Base-by-base conservation (phyloP, 2,888 invertebrate species). In the Cerastoderma edule region DNA sequence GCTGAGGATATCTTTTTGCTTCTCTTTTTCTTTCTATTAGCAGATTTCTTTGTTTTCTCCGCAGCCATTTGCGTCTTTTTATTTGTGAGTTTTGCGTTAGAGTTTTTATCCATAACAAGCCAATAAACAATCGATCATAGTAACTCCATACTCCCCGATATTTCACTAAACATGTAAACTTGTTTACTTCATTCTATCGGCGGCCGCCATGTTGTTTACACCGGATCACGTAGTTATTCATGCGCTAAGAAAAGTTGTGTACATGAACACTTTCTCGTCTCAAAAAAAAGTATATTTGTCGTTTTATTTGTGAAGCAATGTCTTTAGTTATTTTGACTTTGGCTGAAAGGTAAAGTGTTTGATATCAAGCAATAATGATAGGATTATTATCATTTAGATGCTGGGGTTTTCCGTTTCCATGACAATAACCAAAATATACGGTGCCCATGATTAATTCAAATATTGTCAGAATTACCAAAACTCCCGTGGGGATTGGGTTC, bases 11-110 rank as follows among this genome's bases (percentile, higher is more conserved):
- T 83, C 68, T 78, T 82, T 30, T 75, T 81, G 73, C 86, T 87
- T 57, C 80, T 84, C 77, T 86, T 88, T 85, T 86, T 87, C 72
- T 83, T 85, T 35, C 83, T 77, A 27, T 67, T 75, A n/a, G 75
- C 78, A 28, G 83, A 78, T 33, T 77, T 85, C 68, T 83, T 86
- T 19, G 69, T 68, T 71, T 87, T 87, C 48, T 83, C 79, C 24
- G 72, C 78, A 32, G 80, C 71, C 71, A 76, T 72, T 28, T 53
- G 63, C 33, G 68, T 28, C 67, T 84, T 85, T 66, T 83, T 84
- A 44, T 53, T 71, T n/a, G 30, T 67, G 65, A 75, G 73, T 70
- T 83, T 83, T 39, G 80, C 83, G 72, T 57, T 77, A 71, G n/a
- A 63, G 64, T 80, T 84, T 71, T 77, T 79, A 77, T 86, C 86